Evolutionary conservation across 2,113 vertebrate genomes (phyloP).

Genomic region (Callaeas wilsoni): DNA sequence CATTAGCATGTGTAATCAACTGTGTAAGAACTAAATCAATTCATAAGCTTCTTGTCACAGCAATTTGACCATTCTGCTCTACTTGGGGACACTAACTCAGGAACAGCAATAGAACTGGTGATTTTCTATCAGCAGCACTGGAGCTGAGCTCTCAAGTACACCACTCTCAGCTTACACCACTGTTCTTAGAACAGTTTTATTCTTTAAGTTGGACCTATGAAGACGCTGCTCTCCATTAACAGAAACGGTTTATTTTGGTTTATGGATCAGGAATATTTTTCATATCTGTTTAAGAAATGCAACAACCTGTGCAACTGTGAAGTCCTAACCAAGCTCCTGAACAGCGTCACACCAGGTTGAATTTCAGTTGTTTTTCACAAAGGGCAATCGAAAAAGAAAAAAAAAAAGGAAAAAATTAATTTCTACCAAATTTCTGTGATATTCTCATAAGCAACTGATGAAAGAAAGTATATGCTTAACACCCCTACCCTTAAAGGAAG

Average conservation of each 20-base stretch:
- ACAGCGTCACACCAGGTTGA: neutral
- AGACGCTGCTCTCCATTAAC: neutral
- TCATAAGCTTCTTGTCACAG: neutral
- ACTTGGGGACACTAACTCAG: neutral
- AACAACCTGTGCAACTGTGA: neutral
- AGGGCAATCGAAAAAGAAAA: neutral
- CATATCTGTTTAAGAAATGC: neutral
- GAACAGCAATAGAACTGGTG: neutral
- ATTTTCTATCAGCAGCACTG: neutral
- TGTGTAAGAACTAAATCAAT: conserved; percentile 17
- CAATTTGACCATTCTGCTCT: neutral
- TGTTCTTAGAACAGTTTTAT: neutral
- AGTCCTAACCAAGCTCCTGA: neutral
- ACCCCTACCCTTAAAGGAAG: neutral
- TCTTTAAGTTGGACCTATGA: neutral
- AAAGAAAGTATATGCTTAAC: neutral
- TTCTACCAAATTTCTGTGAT: neutral
- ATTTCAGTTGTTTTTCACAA: neutral
- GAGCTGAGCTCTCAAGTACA: neutral
- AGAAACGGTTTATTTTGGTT: neutral
- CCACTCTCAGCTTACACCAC: neutral
- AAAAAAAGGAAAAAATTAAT: neutral
- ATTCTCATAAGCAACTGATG: neutral
- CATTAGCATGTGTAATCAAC: conserved; percentile 22
- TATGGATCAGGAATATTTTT: neutral